Percentiles rank a stretch among this genome's conserved stretches.
Conservation (phyloP, 2,113 vertebrate genomes). For the Vidua chalybeata region DNA sequence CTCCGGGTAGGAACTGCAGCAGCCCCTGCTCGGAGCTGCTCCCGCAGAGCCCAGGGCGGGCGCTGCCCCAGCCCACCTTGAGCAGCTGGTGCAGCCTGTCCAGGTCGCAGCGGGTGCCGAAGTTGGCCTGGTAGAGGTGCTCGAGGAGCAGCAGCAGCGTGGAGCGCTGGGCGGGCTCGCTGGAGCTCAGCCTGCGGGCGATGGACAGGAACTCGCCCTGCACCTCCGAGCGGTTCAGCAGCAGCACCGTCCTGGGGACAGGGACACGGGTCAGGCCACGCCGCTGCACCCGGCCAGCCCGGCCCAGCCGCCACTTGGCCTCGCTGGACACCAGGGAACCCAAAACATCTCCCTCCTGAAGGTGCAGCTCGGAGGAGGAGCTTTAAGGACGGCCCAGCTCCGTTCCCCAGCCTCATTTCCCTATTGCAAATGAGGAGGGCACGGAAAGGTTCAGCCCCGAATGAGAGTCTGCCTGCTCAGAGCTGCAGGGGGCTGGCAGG, state of each 20-base stretch:
- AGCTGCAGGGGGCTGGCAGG: background rate
- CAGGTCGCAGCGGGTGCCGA: conserved; percentile 82
- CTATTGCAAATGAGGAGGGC: background rate
- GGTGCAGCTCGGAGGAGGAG: background rate
- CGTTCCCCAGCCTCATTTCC: background rate
- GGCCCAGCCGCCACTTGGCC: background rate
- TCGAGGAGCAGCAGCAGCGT: conserved; percentile 81
- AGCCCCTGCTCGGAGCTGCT: background rate
- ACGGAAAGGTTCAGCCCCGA: background rate
- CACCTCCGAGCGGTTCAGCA: conserved; percentile 88
- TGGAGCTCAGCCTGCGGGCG: conserved; percentile 80
- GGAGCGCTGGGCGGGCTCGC: conserved; percentile 68
- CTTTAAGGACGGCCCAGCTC: background rate
- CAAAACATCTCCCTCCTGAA: fast-evolving
- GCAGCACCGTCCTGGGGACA: conserved; percentile 85
- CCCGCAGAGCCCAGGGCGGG: fast-evolving
- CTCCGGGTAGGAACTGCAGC: background rate
- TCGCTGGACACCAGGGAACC: fast-evolving
- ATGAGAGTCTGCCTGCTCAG: background rate
- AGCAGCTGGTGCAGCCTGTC: conserved; percentile 73
- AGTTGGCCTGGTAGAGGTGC: conserved; percentile 88
- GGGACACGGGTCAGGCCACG: fast-evolving
- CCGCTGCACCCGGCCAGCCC: background rate
- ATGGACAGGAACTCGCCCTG: conserved; percentile 86
- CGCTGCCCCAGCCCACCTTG: conserved; percentile 71